A percentile compares a stretch with the other conserved stretches of the same genome.
Evolutionary conservation across 2,888 invertebrate genomes (phyloP).

Genomic region (Amiota mariae): DNA sequence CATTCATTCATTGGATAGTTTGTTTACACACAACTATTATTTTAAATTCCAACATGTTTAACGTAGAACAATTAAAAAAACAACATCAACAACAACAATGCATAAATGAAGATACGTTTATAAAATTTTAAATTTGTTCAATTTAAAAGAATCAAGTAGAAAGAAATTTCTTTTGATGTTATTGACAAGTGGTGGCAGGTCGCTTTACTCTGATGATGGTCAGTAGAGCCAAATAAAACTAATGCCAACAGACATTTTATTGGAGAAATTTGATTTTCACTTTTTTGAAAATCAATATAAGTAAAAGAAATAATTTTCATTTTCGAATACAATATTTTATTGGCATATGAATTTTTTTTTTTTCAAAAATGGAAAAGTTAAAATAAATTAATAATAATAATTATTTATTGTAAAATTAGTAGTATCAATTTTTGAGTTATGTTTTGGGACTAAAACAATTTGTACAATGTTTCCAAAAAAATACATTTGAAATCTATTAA

Average conservation of each 20-base stretch:
- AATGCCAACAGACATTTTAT: background rate
- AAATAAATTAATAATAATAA: no score
- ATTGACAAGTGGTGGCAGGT: no score
- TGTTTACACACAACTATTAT: background rate
- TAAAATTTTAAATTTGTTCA: background rate
- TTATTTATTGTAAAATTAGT: no score
- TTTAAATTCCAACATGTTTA: constrained; percentile 12
- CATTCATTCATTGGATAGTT: no score
- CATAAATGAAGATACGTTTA: background rate
- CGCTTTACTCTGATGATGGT: no score
- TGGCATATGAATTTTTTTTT: background rate
- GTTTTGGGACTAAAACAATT: no score
- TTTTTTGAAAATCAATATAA: constrained; percentile 11
- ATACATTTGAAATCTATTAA: no score
- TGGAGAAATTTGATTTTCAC: constrained; percentile 48
- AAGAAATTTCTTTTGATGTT: background rate
- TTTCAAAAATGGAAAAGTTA: background rate
- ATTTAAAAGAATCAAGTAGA: constrained; percentile 20
- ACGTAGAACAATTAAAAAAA: background rate
- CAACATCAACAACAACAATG: background rate
- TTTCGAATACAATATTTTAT: background rate
- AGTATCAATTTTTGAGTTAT: no score
- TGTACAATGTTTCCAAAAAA: no score
- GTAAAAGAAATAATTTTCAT: background rate
- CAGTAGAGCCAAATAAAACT: no score